Evolutionary conservation across 2,888 invertebrate species (phyloP).

Genomic region (Microchrysa polita): DNA sequence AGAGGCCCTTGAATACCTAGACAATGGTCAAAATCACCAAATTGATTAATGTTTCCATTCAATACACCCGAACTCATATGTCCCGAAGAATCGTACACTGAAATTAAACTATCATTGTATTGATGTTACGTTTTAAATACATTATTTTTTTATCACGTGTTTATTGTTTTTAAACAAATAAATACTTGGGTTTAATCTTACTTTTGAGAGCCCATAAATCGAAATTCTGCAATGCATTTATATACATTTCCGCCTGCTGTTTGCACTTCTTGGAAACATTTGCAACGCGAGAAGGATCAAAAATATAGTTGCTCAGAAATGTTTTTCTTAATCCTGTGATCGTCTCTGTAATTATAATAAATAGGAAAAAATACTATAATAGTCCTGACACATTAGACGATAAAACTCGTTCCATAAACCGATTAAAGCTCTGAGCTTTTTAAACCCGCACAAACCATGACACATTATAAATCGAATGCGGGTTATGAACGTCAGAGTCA

Average conservation of each 20-base stretch:
- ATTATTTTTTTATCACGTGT: too few species aligned
- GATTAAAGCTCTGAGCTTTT: too few species aligned
- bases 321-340: conserved; percentile 45
- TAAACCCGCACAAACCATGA: too few species aligned
- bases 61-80: conserved; percentile 73
- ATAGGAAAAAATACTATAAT: too few species aligned
- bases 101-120: conserved; percentile 48
- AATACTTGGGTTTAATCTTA: conserved; percentile 47
- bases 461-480: too few species aligned
- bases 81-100: conserved; percentile 75
- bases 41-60: conserved; percentile 74
- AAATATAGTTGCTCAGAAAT: conserved; percentile 45
- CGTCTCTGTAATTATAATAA: conserved; percentile 45
- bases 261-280: conserved; percentile 47
- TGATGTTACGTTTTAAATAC: not conserved
- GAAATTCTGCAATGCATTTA: conserved; percentile 48
- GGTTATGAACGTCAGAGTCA: too few species aligned
- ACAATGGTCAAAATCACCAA: conserved; percentile 68
- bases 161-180: too few species aligned
- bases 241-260: conserved; percentile 46
- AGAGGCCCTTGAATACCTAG: conserved; percentile 50
- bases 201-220: conserved; percentile 52
- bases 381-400: too few species aligned
- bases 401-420: too few species aligned
- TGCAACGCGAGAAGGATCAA: conserved; percentile 48